Percentiles rank a stretch among this genome's conserved stretches.
Evolutionary conservation across 1,140 invertebrate genomes (phyloP).

Genomic region (Zophobas atratus): DNA sequence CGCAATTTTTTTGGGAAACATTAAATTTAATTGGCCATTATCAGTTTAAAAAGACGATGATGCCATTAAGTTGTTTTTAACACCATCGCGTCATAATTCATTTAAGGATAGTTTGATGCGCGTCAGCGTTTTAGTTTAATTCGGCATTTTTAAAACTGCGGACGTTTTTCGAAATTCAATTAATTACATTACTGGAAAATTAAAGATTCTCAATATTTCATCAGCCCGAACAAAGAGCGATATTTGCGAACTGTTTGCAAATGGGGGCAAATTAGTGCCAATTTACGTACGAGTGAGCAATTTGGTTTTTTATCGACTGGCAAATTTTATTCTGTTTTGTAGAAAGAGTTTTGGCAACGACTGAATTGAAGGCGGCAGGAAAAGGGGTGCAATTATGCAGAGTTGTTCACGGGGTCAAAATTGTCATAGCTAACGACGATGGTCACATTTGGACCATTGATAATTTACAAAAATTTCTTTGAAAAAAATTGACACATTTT

Average conservation of each 20-base stretch:
- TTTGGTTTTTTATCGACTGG: too few relatives aligned
- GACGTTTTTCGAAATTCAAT: slow-evolving; percentile 11
- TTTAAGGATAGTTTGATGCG: slow-evolving; percentile 13
- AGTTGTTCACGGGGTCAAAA: too few relatives aligned
- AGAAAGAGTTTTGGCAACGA: too few relatives aligned
- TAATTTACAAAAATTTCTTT: too few relatives aligned
- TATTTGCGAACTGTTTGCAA: neutral
- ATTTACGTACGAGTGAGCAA: too few relatives aligned
- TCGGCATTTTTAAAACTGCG: neutral
- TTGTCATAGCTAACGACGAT: too few relatives aligned
- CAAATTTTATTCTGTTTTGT: too few relatives aligned
- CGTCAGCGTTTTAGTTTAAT: slow-evolving; percentile 21
- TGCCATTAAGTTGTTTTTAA: slow-evolving; percentile 5
- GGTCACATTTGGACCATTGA: too few relatives aligned
- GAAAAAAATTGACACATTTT: too few relatives aligned
- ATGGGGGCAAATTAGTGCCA: neutral
- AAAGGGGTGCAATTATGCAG: too few relatives aligned
- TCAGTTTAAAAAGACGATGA: slow-evolving; percentile 2
- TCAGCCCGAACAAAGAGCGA: too few relatives aligned
- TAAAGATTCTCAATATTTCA: neutral
- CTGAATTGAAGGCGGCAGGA: too few relatives aligned
- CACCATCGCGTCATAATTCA: slow-evolving; percentile 6
- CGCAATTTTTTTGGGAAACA: neutral
- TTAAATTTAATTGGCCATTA: slow-evolving; percentile 4
- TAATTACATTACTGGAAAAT: neutral